A percentile compares a stretch with the other conserved stretches of the same genome.
Conservation (phyloP, 2,113 vertebrate species). For the Empidonax traillii region DNA sequence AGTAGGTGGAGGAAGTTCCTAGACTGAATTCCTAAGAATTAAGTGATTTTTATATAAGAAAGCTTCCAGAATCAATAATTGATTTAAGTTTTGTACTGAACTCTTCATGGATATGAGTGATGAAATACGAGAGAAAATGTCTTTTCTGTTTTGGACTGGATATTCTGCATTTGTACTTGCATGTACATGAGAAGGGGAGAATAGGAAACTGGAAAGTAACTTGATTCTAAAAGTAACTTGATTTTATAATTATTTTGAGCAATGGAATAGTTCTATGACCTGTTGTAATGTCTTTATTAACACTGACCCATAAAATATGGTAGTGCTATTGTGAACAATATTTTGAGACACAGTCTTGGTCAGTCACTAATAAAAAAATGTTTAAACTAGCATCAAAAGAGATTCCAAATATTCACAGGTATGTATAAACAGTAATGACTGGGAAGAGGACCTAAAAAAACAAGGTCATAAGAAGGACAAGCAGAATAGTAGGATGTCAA, state of each 20-base stretch:
- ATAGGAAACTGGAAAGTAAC: neutral
- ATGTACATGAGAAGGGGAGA: neutral
- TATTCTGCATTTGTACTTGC: neutral
- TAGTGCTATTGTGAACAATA: neutral
- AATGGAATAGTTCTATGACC: neutral
- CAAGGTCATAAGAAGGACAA: neutral
- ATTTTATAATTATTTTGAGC: neutral
- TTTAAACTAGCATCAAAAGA: neutral
- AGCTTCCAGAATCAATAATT: neutral
- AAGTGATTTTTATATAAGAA: neutral
- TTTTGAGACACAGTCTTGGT: neutral
- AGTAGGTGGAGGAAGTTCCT: neutral
- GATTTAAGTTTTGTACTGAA: neutral
- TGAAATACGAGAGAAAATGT: neutral
- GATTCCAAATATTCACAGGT: neutral
- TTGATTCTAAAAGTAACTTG: neutral
- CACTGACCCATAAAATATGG: neutral
- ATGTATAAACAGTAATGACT: neutral
- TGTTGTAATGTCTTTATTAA: neutral
- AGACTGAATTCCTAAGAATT: neutral
- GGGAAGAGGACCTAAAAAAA: neutral
- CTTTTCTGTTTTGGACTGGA: neutral
- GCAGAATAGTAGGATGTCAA: neutral
- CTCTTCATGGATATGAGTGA: neutral
- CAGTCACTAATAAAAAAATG: neutral